A percentile compares a stretch with the other conserved stretches of the same genome.
These are phyloP conservation scores for Stenodera caucasica DNA, from an alignment of 2,888 invertebrate genomes.

Conservation along the genomic window DNA sequence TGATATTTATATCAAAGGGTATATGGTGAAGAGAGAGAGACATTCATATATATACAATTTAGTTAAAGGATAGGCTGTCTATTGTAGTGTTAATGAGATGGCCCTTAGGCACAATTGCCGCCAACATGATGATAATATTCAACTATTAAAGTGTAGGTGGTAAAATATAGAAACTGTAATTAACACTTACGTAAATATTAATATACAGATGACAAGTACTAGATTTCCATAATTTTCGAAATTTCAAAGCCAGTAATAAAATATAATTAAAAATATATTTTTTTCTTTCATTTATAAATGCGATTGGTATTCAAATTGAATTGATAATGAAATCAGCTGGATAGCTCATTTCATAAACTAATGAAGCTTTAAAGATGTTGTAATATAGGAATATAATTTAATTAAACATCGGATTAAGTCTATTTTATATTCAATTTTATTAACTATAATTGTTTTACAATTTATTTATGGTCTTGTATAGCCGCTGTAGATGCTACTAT, in stretches of 20 bases:
- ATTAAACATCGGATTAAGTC: not conserved
- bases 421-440: conserved; percentile 5
- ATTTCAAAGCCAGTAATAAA: too few relatives aligned
- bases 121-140: conserved; percentile 3
- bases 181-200: conserved; percentile 5
- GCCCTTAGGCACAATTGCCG: not conserved
- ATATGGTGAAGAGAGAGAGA: not conserved
- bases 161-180: conserved; percentile 7
- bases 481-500: too few relatives aligned
- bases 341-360: not conserved
- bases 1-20: too few relatives aligned
- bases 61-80: conserved; percentile 6
- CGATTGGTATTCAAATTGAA: too few relatives aligned
- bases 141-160: not conserved
- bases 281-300: too few relatives aligned
- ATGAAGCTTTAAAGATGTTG: conserved; percentile 1
- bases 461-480: not conserved
- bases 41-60: not conserved
- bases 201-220: not conserved
- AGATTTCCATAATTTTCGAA: not conserved
- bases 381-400: not conserved
- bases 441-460: conserved; percentile 4
- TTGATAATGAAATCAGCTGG: not conserved
- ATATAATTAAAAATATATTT: too few relatives aligned
- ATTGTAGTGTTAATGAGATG: conserved; percentile 8